Evolutionary conservation across 2,888 invertebrate species (phyloP), one percentile per base, ranked within the genome.

Genomic region (Nomada ferruginata): DNA sequence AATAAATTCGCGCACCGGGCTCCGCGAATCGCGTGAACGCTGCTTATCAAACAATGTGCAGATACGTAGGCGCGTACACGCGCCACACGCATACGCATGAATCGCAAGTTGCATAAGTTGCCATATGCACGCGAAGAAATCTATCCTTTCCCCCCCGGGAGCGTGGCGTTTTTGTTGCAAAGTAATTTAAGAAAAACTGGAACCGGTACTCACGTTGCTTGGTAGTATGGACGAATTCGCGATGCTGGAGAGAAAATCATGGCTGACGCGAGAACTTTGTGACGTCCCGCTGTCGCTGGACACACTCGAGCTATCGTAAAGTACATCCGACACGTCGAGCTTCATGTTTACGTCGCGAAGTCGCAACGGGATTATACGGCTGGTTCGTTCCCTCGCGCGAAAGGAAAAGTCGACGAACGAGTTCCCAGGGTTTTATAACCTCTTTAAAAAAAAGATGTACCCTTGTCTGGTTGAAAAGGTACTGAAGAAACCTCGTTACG

Each of bases 281-380:
- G 95, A 95, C 20, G 89, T 95, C 86, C 95, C 95, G 90, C 95
- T 95, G 91, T 95, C 95, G 92, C 95, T 95, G 84, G 95, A 95
- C 87, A 94, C 95, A 93, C 95, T 95, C 78, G 95, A 95, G 91
- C 95, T 95, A 92, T 95, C 95, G 86, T 95, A 95, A 87, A 95
- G 94, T 87, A 94, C 95, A 92, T 95, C 95, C 93, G 95, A 95
- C 79, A 95, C 94, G 91, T 95, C 95, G 87, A 95, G 94, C 94
- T 95, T 95, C 95, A 95, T 95, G 92, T 84, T 90, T 84, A 77
- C 71, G 68, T 72, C 53, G 60, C 68, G 26, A 57, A 57, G 53
- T 47, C 59, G 53, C 55, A 59, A 68, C 15, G 65, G 47, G 53
- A n/a, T 55, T 52, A 2, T 61, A 1, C 53, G 20, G 55, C 64